Evolutionary conservation across 2,797 vertebrate species (phyloP).

Genomic region (Cyprinodon diabolis): DNA sequence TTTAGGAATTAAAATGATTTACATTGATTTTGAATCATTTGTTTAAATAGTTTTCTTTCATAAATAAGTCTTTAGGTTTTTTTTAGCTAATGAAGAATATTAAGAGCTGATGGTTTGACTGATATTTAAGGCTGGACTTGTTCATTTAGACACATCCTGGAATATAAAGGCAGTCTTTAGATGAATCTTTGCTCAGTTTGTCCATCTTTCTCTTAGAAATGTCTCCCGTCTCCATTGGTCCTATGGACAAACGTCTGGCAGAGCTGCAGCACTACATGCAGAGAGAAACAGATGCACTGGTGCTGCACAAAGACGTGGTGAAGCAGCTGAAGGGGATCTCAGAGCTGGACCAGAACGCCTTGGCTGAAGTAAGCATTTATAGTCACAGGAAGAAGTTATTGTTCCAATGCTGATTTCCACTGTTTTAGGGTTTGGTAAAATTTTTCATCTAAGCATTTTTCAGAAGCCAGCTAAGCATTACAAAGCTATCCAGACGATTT

Average conservation of each 20-base stretch:
- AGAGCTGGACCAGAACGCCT: conserved; percentile 84
- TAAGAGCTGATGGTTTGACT: background rate
- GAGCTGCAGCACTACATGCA: conserved; percentile 86
- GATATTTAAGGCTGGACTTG: too few species aligned
- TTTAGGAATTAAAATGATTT: background rate
- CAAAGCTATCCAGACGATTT: too few species aligned
- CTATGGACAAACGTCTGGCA: conserved; percentile 77
- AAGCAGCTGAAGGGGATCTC: conserved; percentile 84
- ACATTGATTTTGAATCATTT: too few species aligned
- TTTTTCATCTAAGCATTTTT: background rate
- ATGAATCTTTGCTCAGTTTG: background rate
- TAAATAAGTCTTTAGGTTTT: background rate
- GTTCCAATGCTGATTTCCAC: background rate
- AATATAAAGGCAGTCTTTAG: background rate
- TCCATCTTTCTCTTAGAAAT: conserved; percentile 34
- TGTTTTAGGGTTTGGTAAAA: background rate
- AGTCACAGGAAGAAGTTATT: too few species aligned
- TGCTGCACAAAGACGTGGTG: conserved; percentile 88
- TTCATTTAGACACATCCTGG: too few species aligned
- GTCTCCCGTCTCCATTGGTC: conserved; percentile 33
- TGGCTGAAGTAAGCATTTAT: conserved; percentile 81
- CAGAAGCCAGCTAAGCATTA: background rate
- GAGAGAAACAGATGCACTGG: conserved; percentile 84
- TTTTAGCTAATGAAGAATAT: background rate
- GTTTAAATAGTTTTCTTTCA: background rate